Base-by-base conservation (phyloP, 2,888 invertebrate genomes). In the Coleophora flavipennella region DNA sequence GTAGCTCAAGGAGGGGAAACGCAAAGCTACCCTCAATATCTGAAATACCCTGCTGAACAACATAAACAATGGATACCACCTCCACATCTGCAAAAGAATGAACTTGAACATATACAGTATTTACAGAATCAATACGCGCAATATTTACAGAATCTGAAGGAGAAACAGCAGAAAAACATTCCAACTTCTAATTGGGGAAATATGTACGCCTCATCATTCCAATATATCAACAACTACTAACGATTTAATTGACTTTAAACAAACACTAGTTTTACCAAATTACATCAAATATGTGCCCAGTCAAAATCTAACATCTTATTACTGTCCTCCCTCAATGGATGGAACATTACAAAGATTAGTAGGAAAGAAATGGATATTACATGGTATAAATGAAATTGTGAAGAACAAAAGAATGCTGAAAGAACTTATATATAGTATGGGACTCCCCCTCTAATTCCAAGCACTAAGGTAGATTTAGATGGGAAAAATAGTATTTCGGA, bases 391-490 rank as follows among this genome's bases (percentile, higher is more conserved):
- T 84, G 25, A 85, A 86, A 38, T 59, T 84, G 25, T 72, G 86
- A 39, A 79, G 87, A 33, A 62, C 88, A 13, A 90, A 90, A 85
- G 89, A 41, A 89, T 88, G 46, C 73, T 77, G 0, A 78, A 70
- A 44, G 72, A 69, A 27, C 77, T 93, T 0, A 89, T 54, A 87
- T 94, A 57, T 94, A 94, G 50, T 94, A 94, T 52, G 90, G 91
- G 0, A 92, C 91, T 55, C 94, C 94, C 0, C 94, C 94, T 0
- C 66, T 94, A 52, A 87, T 92, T 44, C 94, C 94, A 0, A 94
- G 94, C 0, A 85, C 91, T 3, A 92, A 93, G 64, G 90, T 94
- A 8, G 92, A 93, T 57, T 89, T 92, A 46, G 87, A 91, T 46
- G 91, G 91, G 1, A 71, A n/a, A n/a, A n/a, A n/a, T n/a, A n/a